Evolutionary conservation across 2,797 vertebrate genomes (phyloP).

Genomic region (Dipus sagitta): DNA sequence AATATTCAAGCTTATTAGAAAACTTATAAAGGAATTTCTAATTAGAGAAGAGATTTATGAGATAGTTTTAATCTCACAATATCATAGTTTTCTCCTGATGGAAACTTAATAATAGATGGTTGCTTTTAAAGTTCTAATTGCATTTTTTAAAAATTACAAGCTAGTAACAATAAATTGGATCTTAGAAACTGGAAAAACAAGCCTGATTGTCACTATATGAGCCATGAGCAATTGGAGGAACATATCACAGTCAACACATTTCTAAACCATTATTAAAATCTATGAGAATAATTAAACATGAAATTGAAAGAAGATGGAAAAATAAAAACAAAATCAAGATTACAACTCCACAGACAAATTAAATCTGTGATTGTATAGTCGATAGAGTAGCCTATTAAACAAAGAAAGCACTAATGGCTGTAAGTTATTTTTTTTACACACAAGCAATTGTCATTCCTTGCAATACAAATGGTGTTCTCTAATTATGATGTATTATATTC

Average conservation of each 20-base stretch:
- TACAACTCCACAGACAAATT: slow-evolving; percentile 13
- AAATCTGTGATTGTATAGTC: slow-evolving; percentile 8
- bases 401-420: slow-evolving; percentile 21
- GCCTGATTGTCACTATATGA: neutral
- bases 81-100: slow-evolving; percentile 41
- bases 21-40: slow-evolving; percentile 8
- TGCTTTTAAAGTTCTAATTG: slow-evolving; percentile 25
- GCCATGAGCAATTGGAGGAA: slow-evolving; percentile 17
- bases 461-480: neutral
- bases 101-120: slow-evolving; percentile 26
- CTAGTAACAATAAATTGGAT: slow-evolving; percentile 47
- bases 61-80: slow-evolving; percentile 6
- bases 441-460: neutral
- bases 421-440: slow-evolving; percentile 15
- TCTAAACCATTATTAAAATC: slow-evolving; percentile 43
- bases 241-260: neutral
- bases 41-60: slow-evolving; percentile 27
- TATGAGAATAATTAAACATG: slow-evolving; percentile 56
- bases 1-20: neutral
- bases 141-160: slow-evolving; percentile 3
- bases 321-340: slow-evolving; percentile 58
- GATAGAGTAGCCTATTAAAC: neutral
- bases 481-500: slow-evolving; percentile 47
- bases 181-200: slow-evolving; percentile 28
- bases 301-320: slow-evolving; percentile 57